Conservation (phyloP, 2,797 vertebrate genomes). For the Sylvia borin region DNA sequence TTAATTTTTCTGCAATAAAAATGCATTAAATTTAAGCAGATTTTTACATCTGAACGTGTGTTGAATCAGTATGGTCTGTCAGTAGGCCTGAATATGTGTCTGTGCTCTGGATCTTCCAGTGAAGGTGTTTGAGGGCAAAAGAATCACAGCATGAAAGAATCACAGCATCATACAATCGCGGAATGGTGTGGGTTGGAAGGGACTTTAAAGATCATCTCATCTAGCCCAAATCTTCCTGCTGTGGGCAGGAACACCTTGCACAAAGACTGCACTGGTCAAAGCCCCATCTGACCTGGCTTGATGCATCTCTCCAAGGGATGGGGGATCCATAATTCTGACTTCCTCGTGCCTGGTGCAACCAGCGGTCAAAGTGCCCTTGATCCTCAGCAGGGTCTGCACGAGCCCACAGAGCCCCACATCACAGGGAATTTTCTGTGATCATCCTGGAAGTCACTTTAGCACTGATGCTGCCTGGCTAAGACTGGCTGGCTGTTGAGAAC, state of each 20-base stretch:
- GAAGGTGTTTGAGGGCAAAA: background rate
- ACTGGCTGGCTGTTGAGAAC: background rate
- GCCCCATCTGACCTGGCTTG: background rate
- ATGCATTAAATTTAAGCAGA: background rate
- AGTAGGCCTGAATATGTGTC: background rate
- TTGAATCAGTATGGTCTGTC: background rate
- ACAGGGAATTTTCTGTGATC: background rate
- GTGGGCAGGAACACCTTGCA: background rate
- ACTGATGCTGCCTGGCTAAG: fast-evolving
- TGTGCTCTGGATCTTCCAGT: background rate
- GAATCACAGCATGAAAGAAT: background rate
- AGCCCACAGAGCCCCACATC: fast-evolving
- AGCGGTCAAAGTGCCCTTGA: background rate
- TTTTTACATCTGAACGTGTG: background rate
- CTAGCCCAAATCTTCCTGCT: background rate
- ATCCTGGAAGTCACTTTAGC: background rate
- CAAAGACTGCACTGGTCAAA: background rate
- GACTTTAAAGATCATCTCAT: background rate
- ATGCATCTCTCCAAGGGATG: background rate
- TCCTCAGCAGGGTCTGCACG: fast-evolving
- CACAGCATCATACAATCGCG: background rate
- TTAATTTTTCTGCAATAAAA: background rate
- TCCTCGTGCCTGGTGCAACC: background rate
- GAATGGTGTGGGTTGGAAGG: background rate
- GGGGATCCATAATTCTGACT: background rate